Evolutionary conservation across 2,113 vertebrate genomes (phyloP).

Genomic region (Psittacus erithacus): DNA sequence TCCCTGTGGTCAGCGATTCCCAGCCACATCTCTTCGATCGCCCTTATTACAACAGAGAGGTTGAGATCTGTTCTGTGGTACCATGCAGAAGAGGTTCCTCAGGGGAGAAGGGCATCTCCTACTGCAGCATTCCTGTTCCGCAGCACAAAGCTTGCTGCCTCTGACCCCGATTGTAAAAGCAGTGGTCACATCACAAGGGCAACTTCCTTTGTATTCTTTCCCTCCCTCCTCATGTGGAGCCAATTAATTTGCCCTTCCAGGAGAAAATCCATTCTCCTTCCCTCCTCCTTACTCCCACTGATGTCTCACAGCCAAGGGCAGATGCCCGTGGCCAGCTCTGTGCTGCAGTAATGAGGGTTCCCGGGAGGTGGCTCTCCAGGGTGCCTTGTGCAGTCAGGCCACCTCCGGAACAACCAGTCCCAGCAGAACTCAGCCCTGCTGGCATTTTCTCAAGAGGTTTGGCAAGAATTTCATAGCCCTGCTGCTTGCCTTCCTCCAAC

Average conservation of each 20-base stretch:
- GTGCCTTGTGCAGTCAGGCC: background rate
- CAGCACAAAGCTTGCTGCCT: background rate
- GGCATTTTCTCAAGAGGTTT: background rate
- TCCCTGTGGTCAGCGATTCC: accelerated
- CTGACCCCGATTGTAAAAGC: accelerated
- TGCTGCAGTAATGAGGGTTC: accelerated
- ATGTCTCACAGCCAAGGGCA: background rate
- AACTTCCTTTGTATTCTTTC: background rate
- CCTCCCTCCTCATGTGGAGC: background rate
- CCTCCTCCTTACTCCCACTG: background rate
- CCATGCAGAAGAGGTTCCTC: background rate
- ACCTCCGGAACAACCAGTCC: background rate
- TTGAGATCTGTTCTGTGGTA: accelerated
- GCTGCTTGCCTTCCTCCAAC: background rate
- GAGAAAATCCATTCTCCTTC: background rate
- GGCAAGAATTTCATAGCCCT: background rate
- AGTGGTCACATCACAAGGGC: background rate
- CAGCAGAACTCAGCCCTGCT: background rate
- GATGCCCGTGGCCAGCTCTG: background rate
- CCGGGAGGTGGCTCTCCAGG: background rate
- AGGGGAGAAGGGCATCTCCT: background rate
- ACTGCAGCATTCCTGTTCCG: background rate
- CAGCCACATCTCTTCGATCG: accelerated
- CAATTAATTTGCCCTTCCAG: background rate
- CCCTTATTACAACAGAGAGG: accelerated